Evolutionary conservation across 2,888 invertebrate species (phyloP).

Genomic region (Agrotis segetum): DNA sequence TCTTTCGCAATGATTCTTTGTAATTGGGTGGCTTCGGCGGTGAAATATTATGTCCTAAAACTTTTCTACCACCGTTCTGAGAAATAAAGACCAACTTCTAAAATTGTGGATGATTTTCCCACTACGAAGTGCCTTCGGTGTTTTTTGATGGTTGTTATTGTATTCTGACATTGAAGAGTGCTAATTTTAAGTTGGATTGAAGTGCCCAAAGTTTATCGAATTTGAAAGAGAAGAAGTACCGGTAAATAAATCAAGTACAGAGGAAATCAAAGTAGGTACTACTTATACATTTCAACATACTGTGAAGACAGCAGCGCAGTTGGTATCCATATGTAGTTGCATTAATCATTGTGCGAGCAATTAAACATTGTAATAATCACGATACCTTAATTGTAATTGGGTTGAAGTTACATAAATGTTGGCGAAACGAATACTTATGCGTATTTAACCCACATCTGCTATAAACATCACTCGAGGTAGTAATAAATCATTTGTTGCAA

Average conservation of each 20-base stretch:
- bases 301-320: constrained; percentile 26
- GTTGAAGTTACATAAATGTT: constrained; percentile 55
- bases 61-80: not conserved
- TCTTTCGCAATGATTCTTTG: constrained; percentile 23
- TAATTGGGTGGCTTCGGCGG: constrained; percentile 1
- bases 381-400: constrained; percentile 58
- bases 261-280: constrained; percentile 14
- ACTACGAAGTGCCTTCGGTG: not conserved
- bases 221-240: not conserved
- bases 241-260: not conserved
- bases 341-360: constrained; percentile 53
- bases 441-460: constrained; percentile 28
- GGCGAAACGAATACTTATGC: constrained; percentile 28
- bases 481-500: constrained; percentile 32
- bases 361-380: constrained; percentile 58
- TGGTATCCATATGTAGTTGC: constrained; percentile 31
- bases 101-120: not conserved
- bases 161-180: not conserved
- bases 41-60: not conserved
- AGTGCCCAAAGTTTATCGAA: not conserved
- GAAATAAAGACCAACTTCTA: not conserved
- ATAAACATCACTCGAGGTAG: constrained; percentile 5
- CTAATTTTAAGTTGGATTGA: not conserved
- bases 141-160: not conserved
- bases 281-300: constrained; percentile 44